Evolutionary conservation across 2,888 invertebrate species (phyloP).

Genomic region (Leucophenga maculata): DNA sequence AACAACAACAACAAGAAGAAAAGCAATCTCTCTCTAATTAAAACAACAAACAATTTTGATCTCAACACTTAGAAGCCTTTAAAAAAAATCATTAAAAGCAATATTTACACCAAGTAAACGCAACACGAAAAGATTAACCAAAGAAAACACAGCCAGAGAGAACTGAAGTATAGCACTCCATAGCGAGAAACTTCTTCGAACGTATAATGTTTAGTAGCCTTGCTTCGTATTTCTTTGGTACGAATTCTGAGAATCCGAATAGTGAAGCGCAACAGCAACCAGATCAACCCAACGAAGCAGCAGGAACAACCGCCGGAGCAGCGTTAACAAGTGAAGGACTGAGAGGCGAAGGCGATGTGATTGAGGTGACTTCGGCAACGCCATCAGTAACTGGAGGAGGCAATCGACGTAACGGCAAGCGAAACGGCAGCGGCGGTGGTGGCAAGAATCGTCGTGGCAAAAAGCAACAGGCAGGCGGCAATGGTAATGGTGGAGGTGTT

Average conservation of each 20-base stretch:
- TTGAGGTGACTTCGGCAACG: conserved; percentile 65
- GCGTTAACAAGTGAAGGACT: conserved; percentile 41
- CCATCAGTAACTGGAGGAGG: conserved; percentile 62
- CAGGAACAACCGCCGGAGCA: conserved; percentile 32
- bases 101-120: no score
- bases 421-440: conserved; percentile 35
- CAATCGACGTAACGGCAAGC: conserved; percentile 40
- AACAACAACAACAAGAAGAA: neutral
- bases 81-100: no score
- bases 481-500: conserved; percentile 35
- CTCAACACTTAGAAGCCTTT: neutral
- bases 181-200: neutral
- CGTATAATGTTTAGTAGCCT: conserved; percentile 77
- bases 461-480: conserved; percentile 36
- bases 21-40: conserved; percentile 16
- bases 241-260: conserved; percentile 63
- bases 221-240: conserved; percentile 75
- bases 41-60: neutral
- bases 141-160: conserved; percentile 15
- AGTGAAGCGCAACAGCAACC: conserved; percentile 45
- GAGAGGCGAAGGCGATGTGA: conserved; percentile 53
- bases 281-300: conserved; percentile 44
- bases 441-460: conserved; percentile 44
- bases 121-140: neutral
- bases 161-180: conserved; percentile 30